phyloP scores from a whole-genome alignment of 2,113 vertebrate genomes.

The Myocastor coypus region DNA sequence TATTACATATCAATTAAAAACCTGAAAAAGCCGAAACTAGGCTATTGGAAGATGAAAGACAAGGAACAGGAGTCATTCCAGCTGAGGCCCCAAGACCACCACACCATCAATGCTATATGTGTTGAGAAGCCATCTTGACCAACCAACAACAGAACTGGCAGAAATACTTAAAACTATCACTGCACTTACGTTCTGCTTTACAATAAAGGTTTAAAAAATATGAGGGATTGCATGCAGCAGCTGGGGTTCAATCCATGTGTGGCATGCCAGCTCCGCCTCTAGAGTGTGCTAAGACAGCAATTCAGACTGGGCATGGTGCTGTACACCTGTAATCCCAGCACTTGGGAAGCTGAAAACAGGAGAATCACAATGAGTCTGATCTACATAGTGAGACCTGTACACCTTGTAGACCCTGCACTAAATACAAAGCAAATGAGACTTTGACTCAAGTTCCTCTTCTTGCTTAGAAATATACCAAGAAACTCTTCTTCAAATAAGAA shows the following conservation, averaged over 20 bases:
- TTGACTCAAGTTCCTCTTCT: background rate
- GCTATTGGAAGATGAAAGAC: background rate
- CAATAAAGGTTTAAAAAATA: background rate
- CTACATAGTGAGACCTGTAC: no score
- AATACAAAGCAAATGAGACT: slow-evolving; percentile 13
- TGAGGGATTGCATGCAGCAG: no score
- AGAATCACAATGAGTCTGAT: no score
- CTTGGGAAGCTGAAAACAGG: no score
- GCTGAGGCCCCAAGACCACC: background rate
- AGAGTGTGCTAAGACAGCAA: no score
- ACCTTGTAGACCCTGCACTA: no score
- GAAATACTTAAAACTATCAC: background rate
- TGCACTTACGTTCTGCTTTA: background rate
- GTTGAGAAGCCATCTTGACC: background rate
- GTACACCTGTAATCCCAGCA: no score
- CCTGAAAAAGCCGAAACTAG: background rate
- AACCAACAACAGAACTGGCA: background rate
- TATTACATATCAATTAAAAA: background rate
- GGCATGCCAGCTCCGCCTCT: no score
- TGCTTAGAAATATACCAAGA: slow-evolving; percentile 26
- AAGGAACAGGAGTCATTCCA: background rate
- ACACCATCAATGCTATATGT: rapidly evolving
- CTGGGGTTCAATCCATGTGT: no score
- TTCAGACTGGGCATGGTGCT: no score
- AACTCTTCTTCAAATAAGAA: slow-evolving; percentile 49